A percentile compares a stretch with the other conserved stretches of the same genome.
phyloP scores from a whole-genome alignment of 2,888 invertebrate genomes.

The Malthinus flaveolus region DNA sequence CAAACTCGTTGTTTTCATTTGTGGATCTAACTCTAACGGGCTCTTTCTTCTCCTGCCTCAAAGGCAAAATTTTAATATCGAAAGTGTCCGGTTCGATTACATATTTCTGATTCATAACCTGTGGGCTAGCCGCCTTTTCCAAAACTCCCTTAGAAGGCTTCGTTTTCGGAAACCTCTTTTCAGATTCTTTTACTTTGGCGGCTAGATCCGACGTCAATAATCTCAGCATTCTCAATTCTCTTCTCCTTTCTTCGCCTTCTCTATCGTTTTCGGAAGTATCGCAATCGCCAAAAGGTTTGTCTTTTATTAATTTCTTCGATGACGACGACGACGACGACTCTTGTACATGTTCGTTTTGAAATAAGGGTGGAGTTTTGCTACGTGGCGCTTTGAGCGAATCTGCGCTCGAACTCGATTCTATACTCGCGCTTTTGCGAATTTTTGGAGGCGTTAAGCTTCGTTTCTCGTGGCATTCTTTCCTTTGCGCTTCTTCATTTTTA shows the following conservation, averaged over 20 bases:
- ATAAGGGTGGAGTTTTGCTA: slow-evolving; percentile 17
- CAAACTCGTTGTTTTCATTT: slow-evolving; percentile 27
- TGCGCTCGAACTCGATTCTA: not conserved
- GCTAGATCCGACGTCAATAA: slow-evolving; percentile 66
- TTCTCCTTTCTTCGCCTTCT: slow-evolving; percentile 66
- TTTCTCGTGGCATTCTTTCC: not conserved
- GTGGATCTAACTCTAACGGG: slow-evolving; percentile 4
- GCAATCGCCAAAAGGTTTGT: no score
- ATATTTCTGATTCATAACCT: slow-evolving; percentile 8
- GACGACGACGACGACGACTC: slow-evolving; percentile 60
- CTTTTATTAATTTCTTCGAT: slow-evolving; percentile 46
- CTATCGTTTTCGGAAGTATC: slow-evolving; percentile 53
- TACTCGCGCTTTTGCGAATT: not conserved
- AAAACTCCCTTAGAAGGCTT: not conserved
- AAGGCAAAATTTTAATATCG: slow-evolving; percentile 47
- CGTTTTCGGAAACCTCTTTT: slow-evolving; percentile 58
- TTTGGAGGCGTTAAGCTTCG: slow-evolving; percentile 7
- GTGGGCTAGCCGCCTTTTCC: slow-evolving; percentile 12
- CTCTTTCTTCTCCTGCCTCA: slow-evolving; percentile 46
- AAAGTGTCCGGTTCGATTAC: slow-evolving; percentile 48
- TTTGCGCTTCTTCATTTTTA: not conserved
- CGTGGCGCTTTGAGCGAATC: slow-evolving; percentile 2
- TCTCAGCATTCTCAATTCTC: slow-evolving; percentile 70
- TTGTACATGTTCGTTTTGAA: slow-evolving; percentile 60
- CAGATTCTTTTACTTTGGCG: slow-evolving; percentile 72